Evolutionary conservation across 2,113 vertebrate genomes (phyloP).

Genomic region (Acrocephalus kingi): DNA sequence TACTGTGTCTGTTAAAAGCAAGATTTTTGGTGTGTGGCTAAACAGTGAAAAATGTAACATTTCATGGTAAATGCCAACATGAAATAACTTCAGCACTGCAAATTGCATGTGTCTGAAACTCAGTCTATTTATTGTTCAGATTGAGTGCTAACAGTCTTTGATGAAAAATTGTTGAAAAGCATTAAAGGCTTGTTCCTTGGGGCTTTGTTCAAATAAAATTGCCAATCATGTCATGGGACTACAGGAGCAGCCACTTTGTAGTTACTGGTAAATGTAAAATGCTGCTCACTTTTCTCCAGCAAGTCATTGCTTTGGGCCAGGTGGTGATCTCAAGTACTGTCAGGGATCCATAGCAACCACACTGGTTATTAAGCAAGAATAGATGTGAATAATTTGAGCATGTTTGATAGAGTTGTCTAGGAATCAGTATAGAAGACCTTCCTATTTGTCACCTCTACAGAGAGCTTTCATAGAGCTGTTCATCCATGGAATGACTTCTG

Average conservation of each 20-base stretch:
- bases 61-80: not conserved
- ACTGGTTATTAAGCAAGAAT: not conserved
- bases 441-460: not conserved
- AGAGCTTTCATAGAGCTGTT: not conserved
- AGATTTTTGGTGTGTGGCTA: not conserved
- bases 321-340: not conserved
- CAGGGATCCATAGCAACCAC: not conserved
- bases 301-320: not conserved
- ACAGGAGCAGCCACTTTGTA: not conserved
- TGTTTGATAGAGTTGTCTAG: not conserved
- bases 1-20: not conserved
- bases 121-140: slow-evolving; percentile 13
- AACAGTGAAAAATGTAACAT: not conserved
- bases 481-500: not conserved
- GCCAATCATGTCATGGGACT: not conserved
- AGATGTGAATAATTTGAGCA: not conserved
- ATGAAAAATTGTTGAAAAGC: slow-evolving; percentile 33
- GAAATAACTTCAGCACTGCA: not conserved
- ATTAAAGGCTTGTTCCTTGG: not conserved
- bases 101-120: slow-evolving; percentile 5
- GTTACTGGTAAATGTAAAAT: not conserved
- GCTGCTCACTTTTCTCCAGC: not conserved
- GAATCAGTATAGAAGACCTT: not conserved
- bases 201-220: slow-evolving; percentile 38
- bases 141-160: slow-evolving; percentile 3